Base-by-base conservation (phyloP, 2,888 invertebrate species). In the Stratiomys singularior region DNA sequence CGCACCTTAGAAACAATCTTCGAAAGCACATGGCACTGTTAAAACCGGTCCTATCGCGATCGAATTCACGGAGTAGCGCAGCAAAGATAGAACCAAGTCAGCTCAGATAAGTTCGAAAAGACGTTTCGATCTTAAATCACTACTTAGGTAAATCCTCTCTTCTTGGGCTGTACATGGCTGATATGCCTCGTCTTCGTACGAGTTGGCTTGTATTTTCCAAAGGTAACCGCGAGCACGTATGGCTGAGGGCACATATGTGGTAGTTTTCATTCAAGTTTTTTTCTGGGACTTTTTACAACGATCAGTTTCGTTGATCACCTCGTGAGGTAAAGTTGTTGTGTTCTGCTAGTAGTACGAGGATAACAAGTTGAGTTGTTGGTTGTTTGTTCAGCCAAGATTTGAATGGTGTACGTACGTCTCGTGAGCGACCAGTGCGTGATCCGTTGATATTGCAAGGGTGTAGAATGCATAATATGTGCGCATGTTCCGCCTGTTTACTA, bases 241-340 rank as follows among this genome's bases (percentile, higher is more conserved):
- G 60, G 21, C 63, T 1, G 63, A 9, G 63, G 3, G 28, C 63
- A 37, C 30, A 13, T 9, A 18, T 67, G 67, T 67, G 44, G 30
- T 67, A 44, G 67, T 67, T 67, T 67, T 67, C 67, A 67, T 67
- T 67, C 37, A 67, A 67, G 67, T 67, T 67, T 44, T 67, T 67
- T 67, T 67, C 67, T 21, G 67, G 44, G 15, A 44, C 44, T 67
- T 67, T 64, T 67, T 67, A 67, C 67, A 44, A 5, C 44, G 67
- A 44, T 67, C 67, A 67, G 67, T 67, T 67, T 67, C 37, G 37
- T 67, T 67, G 67, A 67, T 67, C 67, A 67, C 18, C 67, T 67
- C 67, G 67, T 18, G 44, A 67, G 44, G 67, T 67, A 37, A 67
- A 67, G 67, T 67, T 67, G 67, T 67, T 21, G 63, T 63, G 63